Conservation (phyloP, 1,140 invertebrate species). For the Drosophila subpulchrella region DNA sequence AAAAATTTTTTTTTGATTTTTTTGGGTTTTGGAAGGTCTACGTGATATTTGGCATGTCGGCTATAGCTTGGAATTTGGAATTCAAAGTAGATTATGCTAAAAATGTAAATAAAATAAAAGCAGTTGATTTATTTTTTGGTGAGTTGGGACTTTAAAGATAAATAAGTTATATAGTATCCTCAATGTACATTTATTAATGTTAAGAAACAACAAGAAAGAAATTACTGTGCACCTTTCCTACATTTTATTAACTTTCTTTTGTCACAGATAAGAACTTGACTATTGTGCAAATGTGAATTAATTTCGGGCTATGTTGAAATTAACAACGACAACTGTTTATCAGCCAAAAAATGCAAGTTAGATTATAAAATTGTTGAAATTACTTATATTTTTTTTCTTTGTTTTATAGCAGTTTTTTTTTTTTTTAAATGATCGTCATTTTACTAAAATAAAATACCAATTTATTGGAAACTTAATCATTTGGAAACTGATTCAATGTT, state of each 20-base stretch:
- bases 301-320: conserved; percentile 1
- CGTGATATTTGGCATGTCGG: conserved; percentile 51
- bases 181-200: no score
- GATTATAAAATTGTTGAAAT: background rate
- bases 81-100: conserved; percentile 46
- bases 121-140: background rate
- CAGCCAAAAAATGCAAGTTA: background rate
- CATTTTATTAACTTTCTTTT: background rate
- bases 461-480: background rate
- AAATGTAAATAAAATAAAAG: conserved; percentile 22
- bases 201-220: no score
- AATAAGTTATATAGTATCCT: background rate
- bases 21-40: conserved; percentile 39
- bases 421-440: background rate
- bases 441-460: background rate
- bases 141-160: background rate
- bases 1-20: conserved; percentile 31
- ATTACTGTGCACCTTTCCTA: background rate
- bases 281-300: background rate
- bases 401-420: background rate
- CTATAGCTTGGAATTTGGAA: conserved; percentile 33
- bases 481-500: background rate
- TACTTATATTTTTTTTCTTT: background rate
- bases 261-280: background rate
- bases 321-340: background rate